Evolutionary conservation across 2,888 invertebrate genomes (phyloP).

Genomic region (Cantharis rufa): DNA sequence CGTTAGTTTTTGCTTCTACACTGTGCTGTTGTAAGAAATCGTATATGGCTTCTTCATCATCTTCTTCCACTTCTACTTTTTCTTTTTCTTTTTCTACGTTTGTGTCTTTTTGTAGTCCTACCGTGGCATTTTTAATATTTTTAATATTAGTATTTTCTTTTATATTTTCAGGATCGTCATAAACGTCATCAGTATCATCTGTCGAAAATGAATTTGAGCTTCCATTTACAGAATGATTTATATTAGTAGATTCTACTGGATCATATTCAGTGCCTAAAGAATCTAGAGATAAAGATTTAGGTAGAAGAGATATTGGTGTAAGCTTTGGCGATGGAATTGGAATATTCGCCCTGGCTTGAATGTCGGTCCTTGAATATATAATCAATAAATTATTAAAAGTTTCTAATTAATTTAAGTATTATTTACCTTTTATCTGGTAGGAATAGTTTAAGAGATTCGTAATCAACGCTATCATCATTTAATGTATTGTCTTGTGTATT

Average conservation of each 20-base stretch:
- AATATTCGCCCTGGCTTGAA: background rate
- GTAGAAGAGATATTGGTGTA: background rate
- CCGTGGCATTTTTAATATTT: background rate
- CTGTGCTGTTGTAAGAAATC: constrained; percentile 8
- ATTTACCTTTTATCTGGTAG: constrained; percentile 7
- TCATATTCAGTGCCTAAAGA: constrained; percentile 17
- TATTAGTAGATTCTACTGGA: background rate
- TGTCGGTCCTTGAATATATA: background rate
- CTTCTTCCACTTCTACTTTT: background rate
- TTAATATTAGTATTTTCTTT: background rate
- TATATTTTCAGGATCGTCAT: constrained; percentile 18
- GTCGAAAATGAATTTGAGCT: constrained; percentile 19
- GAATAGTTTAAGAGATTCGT: constrained; percentile 14
- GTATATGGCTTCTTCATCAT: constrained; percentile 18
- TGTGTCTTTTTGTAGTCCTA: too few relatives aligned
- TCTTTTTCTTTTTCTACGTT: background rate
- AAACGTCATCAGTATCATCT: constrained; percentile 18
- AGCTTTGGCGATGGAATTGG: constrained; percentile 13
- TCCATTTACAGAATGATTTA: background rate
- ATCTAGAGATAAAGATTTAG: constrained; percentile 6
- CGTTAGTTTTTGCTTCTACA: background rate
- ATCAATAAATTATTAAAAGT: background rate
- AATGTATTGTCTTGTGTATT: background rate
- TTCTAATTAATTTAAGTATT: background rate
- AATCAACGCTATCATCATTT: constrained; percentile 5